phyloP scores from a whole-genome alignment of 2,113 vertebrate species.

The Larimichthys crocea region DNA sequence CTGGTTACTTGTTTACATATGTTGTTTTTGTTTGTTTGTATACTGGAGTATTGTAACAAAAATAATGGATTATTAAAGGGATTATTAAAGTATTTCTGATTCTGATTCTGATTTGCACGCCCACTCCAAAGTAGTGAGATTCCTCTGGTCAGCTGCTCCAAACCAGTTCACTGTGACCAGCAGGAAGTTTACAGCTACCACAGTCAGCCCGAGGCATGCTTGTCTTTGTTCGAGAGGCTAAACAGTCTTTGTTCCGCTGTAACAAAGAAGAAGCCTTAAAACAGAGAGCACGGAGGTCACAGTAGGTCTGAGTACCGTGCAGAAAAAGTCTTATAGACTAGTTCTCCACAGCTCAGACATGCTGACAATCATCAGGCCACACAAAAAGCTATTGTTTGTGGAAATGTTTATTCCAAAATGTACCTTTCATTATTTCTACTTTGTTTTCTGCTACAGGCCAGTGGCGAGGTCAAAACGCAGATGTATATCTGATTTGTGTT shows the following conservation, averaged over 20 bases:
- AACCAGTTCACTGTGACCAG: slow-evolving; percentile 20
- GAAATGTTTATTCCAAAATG: slow-evolving; percentile 62
- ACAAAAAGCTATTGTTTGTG: slow-evolving; percentile 50
- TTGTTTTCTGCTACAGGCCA: slow-evolving; percentile 51
- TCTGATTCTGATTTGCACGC: neutral
- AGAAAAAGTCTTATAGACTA: slow-evolving; percentile 28
- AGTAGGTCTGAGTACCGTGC: neutral
- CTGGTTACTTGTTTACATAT: neutral
- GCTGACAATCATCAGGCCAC: slow-evolving; percentile 43
- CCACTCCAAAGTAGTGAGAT: slow-evolving; percentile 21
- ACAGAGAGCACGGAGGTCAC: slow-evolving; percentile 31
- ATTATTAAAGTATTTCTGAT: too few relatives aligned
- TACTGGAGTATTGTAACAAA: too few relatives aligned
- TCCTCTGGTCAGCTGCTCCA: slow-evolving; percentile 15
- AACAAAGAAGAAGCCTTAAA: slow-evolving; percentile 54
- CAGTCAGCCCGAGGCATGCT: slow-evolving; percentile 31
- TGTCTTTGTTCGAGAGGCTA: slow-evolving; percentile 48
- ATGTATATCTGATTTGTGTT: slow-evolving; percentile 67
- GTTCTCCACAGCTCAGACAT: slow-evolving; percentile 9
- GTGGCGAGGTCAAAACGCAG: slow-evolving; percentile 52
- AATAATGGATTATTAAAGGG: too few relatives aligned
- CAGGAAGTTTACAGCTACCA: slow-evolving; percentile 58
- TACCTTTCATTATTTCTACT: slow-evolving; percentile 60
- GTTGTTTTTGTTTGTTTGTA: too few relatives aligned
- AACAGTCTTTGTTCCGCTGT: slow-evolving; percentile 51